These are phyloP conservation scores for Sarcophaga rosellei DNA, from an alignment of 2,888 invertebrate genomes.

Conservation along the genomic window DNA sequence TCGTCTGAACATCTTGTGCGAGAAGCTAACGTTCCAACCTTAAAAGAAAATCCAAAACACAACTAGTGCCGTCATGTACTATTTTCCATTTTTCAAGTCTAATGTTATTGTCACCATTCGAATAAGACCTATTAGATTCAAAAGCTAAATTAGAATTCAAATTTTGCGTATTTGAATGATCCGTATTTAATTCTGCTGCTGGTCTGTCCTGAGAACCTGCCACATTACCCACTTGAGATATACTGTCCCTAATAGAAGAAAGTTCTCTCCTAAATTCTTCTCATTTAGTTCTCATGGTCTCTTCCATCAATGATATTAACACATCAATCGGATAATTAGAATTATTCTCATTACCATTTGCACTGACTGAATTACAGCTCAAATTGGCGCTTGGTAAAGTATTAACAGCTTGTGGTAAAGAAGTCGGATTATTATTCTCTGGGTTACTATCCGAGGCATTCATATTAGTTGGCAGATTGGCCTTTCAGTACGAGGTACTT, in stretches of 20 bases:
- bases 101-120: not conserved
- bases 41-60: constrained; percentile 37
- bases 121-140: no score
- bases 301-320: no score
- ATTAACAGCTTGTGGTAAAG: no score
- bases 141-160: not conserved
- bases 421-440: no score
- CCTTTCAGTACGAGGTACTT: no score
- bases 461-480: no score
- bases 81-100: constrained; percentile 36
- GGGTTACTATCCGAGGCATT: no score
- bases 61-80: not conserved
- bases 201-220: not conserved
- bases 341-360: no score
- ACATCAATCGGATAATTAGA: no score
- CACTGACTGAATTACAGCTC: no score
- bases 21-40: not conserved
- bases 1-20: constrained; percentile 17
- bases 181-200: not conserved
- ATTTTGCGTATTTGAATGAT: not conserved
- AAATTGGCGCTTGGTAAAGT: no score
- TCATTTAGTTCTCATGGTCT: no score
- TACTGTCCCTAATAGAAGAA: not conserved
- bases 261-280: not conserved
- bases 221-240: not conserved